phyloP scores from a whole-genome alignment of 2,797 vertebrate species.

The Sorex maritimensis region DNA sequence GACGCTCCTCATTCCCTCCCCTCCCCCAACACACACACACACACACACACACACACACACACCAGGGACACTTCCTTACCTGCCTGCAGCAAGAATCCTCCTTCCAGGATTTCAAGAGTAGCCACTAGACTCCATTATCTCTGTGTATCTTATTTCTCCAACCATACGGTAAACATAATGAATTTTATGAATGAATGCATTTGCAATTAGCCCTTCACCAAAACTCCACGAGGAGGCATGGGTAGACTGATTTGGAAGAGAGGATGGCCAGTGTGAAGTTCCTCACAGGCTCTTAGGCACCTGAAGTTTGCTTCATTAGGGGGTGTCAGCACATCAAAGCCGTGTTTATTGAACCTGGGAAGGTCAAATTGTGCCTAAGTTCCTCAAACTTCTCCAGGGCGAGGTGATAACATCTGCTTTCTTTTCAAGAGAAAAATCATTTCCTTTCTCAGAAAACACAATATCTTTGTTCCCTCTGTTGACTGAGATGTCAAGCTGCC shows the following conservation, averaged over 20 bases:
- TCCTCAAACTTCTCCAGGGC: constrained; percentile 82
- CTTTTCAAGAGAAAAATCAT: constrained; percentile 86
- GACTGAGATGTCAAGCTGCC: constrained; percentile 87
- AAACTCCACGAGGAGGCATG: neutral
- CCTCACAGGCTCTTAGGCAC: neutral
- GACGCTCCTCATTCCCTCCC: neutral
- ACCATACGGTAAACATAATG: neutral
- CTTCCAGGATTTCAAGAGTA: neutral
- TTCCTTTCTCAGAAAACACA: constrained; percentile 85
- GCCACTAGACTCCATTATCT: neutral
- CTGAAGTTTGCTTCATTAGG: constrained; percentile 56
- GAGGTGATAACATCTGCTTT: constrained; percentile 86
- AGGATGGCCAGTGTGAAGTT: neutral
- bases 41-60: too few species aligned
- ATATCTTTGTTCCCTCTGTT: constrained; percentile 82
- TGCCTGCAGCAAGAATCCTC: neutral
- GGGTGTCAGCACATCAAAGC: constrained; percentile 63
- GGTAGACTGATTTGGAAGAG: neutral
- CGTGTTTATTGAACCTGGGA: constrained; percentile 67
- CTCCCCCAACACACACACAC: too few species aligned
- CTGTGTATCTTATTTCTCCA: neutral
- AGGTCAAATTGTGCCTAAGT: constrained; percentile 36
- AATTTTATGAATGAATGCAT: neutral
- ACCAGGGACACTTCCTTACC: neutral
- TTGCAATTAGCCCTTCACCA: neutral